Percentiles rank a stretch among this genome's conserved stretches.
Conservation (phyloP, 2,797 vertebrate genomes). For the Alectoris magna region DNA sequence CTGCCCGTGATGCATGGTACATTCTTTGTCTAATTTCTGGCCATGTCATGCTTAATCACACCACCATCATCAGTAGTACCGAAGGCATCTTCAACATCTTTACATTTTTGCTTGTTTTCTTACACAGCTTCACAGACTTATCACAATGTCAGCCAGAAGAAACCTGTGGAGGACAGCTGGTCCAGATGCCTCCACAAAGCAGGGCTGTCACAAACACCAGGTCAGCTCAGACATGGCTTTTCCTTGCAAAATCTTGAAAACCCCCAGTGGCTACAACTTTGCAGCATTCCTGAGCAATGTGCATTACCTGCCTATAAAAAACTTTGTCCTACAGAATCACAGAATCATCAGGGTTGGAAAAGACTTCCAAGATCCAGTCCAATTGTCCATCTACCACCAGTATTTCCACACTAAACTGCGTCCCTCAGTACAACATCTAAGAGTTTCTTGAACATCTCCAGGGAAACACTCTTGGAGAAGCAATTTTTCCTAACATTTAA, state of each 20-base stretch:
- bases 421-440: too few species aligned
- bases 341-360: too few species aligned
- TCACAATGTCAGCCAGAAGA: background rate
- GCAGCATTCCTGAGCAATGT: background rate
- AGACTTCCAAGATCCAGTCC: too few species aligned
- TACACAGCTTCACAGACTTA: background rate
- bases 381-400: too few species aligned
- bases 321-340: background rate
- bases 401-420: too few species aligned
- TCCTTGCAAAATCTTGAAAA: background rate
- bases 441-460: too few species aligned
- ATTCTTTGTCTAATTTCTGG: background rate
- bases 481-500: too few species aligned
- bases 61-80: background rate
- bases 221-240: background rate
- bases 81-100: background rate
- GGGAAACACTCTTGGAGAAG: too few species aligned
- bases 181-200: background rate
- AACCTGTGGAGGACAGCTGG: background rate
- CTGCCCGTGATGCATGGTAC: background rate
- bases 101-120: background rate
- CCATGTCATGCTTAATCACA: background rate
- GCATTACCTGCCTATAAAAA: background rate
- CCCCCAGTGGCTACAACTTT: background rate
- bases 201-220: rapidly evolving